Percentiles rank a stretch among this genome's conserved stretches.
Evolutionary conservation across 2,797 vertebrate genomes (phyloP).

Genomic region (Podargus strigoides): DNA sequence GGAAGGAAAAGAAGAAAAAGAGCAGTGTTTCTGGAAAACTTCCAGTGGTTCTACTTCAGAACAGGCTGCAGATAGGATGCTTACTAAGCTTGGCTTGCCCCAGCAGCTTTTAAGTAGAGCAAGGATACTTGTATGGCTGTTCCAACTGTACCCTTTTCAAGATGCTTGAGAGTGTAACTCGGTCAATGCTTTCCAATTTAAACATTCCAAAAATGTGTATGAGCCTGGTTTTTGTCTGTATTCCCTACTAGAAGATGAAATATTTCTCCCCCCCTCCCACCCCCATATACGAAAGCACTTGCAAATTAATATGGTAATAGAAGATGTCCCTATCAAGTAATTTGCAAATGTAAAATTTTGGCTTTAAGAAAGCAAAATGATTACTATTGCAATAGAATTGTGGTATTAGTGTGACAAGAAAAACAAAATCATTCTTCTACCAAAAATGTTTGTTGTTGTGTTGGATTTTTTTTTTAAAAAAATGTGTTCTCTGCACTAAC

Average conservation of each 20-base stretch:
- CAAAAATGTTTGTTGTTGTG: not conserved
- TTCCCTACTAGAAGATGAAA: not conserved
- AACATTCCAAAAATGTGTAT: not conserved
- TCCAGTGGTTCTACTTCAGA: not conserved
- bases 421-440: not conserved
- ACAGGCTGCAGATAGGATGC: not conserved
- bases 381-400: not conserved
- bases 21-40: not conserved
- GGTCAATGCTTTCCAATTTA: not conserved
- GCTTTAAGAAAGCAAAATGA: not conserved
- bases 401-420: not conserved
- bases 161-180: not conserved
- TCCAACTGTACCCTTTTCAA: not conserved
- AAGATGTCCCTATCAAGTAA: not conserved
- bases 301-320: not conserved
- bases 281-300: not conserved
- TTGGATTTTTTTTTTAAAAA: no score
- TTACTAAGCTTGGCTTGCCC: not conserved
- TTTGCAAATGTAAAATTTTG: not conserved
- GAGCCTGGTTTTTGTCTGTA: not conserved
- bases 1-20: not conserved
- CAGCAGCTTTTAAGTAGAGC: not conserved
- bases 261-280: not conserved
- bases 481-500: not conserved
- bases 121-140: not conserved